Evolutionary conservation across 2,113 vertebrate species (phyloP), one percentile per base, ranked within the genome.

Genomic region (Clarias batrachus): DNA sequence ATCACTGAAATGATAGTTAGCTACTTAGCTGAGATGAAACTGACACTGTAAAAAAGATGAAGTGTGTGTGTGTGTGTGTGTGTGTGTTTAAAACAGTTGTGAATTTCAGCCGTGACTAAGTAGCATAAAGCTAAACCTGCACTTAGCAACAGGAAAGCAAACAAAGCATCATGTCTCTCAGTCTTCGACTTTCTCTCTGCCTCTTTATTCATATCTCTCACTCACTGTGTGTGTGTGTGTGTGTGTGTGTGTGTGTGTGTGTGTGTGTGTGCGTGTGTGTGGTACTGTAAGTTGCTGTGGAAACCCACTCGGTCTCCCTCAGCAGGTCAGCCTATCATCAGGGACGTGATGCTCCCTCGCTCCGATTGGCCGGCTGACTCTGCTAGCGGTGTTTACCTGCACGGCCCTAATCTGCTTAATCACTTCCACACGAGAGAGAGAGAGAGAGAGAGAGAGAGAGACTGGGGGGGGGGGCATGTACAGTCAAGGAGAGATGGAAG

Each of bases 251-350:
- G 27, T 62, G 65, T 70, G 63, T 81, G 65, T 33, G 23, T n/a
- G 59, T 63, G 57, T 62, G 57, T 81, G 57, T 81, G 57, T 62
- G 56, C 37, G 27, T 62, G 65, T 70, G 63, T 81, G 65, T 33
- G 23, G 76, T 93, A 94, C 92, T 94, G 93, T 93, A 92, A 92
- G 91, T 95, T 94, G 91, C 94, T 93, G 93, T 93, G 92, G 94
- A 93, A 95, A 95, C 94, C 21, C 90, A 91, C 91, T 84, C 93
- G 89, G 91, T 82, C 86, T 90, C 92, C 91, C 91, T 93, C 92
- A 92, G 93, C 93, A 91, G 95, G 94, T 93, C 94, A 94, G 91
- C 87, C 37, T 92, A 93, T 94, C 94, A 94, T 86, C 71, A 87
- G 93, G 93, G 94, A 94, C 89, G 87, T 87, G 33, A 87, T 87